A percentile compares a stretch with the other conserved stretches of the same genome.
These are phyloP conservation scores for Cisticola juncidis DNA, from an alignment of 2,113 vertebrate genomes.

Conservation along the genomic window DNA sequence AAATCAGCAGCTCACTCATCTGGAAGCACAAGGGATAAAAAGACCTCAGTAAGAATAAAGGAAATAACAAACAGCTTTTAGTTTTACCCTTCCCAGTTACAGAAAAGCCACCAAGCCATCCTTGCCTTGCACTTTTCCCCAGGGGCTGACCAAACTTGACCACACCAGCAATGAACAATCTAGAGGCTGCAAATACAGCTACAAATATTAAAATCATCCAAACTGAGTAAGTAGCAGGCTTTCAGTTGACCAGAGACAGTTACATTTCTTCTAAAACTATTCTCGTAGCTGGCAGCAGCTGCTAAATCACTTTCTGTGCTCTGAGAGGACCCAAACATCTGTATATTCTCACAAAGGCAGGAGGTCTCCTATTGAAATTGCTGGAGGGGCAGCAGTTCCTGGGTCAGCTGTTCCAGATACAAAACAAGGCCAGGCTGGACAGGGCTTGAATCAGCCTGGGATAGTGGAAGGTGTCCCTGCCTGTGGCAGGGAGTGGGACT, in stretches of 20 bases:
- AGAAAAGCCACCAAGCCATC: not conserved
- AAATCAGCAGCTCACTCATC: not conserved
- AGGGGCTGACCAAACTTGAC: not conserved
- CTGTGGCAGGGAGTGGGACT: not conserved
- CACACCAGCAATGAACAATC: not conserved
- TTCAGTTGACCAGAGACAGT: not conserved
- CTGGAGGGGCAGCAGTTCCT: not conserved
- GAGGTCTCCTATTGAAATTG: not conserved
- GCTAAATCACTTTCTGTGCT: not conserved
- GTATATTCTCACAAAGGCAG: fast-evolving
- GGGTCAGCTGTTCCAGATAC: not conserved
- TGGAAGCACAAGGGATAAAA: not conserved
- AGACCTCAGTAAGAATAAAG: not conserved
- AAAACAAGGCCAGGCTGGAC: not conserved
- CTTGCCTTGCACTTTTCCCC: not conserved
- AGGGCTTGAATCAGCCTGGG: not conserved
- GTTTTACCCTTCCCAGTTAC: not conserved
- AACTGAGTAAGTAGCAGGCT: not conserved
- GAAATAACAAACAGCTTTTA: not conserved
- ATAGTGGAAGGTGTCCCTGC: not conserved
- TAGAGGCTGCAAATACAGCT: not conserved
- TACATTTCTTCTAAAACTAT: not conserved
- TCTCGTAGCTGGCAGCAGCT: not conserved
- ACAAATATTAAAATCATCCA: not conserved
- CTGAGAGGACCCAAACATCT: not conserved